Evolutionary conservation across 1,140 invertebrate species (phyloP).

Genomic region (Uloborus diversus): DNA sequence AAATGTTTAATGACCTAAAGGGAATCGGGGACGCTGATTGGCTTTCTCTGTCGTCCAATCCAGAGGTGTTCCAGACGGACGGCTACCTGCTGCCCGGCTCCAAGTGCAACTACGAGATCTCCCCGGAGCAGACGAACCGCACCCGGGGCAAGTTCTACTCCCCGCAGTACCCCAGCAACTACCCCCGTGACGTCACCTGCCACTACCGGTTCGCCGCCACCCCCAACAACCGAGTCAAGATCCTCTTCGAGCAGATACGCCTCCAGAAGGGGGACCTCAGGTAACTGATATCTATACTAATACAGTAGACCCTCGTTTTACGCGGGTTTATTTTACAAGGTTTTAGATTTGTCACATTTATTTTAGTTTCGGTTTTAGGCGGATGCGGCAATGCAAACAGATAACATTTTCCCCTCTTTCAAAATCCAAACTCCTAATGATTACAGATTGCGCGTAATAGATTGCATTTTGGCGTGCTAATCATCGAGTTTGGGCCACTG

Average conservation of each 20-base stretch:
- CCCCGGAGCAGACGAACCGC: conserved; percentile 25
- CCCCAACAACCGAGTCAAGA: conserved; percentile 64
- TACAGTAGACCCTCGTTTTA: too few species aligned
- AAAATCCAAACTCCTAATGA: too few species aligned
- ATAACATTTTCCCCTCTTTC: too few species aligned
- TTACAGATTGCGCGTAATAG: too few species aligned
- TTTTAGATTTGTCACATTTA: too few species aligned
- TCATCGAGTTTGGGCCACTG: too few species aligned
- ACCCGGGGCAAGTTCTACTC: conserved; percentile 80
- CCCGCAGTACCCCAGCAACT: conserved; percentile 83
- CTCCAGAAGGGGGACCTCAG: conserved; percentile 62
- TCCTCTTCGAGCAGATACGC: conserved; percentile 65
- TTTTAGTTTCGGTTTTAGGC: too few species aligned
- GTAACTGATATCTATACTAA: conserved; percentile 45
- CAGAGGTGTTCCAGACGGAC: conserved; percentile 78
- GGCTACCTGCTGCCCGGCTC: conserved; percentile 75
- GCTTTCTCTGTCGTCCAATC: conserved; percentile 60
- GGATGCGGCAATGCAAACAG: too few species aligned
- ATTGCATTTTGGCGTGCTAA: too few species aligned
- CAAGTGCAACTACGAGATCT: conserved; percentile 74
- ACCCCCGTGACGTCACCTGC: conserved; percentile 81
- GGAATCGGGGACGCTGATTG: neutral
- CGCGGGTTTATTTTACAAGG: too few species aligned
- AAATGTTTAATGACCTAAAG: too few species aligned
- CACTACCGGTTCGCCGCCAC: conserved; percentile 76